Base-by-base conservation (phyloP, 2,797 vertebrate genomes). In the Siniperca obscura region DNA sequence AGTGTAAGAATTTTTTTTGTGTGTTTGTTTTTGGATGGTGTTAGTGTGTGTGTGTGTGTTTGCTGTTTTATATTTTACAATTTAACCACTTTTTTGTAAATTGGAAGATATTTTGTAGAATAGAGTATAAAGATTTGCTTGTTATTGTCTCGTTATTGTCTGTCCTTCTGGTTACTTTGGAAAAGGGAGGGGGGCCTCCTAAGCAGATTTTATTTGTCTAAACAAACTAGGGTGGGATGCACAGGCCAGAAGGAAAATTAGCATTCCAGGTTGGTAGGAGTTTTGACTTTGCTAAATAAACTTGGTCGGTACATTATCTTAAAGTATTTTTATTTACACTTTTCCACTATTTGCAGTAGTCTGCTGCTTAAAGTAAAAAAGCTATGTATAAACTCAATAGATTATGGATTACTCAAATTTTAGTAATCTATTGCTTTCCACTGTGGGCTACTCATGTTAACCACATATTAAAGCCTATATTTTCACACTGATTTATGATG, bases 261-360 rank as follows among this genome's bases (percentile, higher is more conserved):
- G 0, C n/a, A 53, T n/a, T 70, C 10, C 36, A 16, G 17, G 7
- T 30, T 53, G 14, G 44, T 17, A n/a, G 22, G 38, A 34, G 6
- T n/a, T 74, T 57, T 46, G 21, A 72, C 25, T 65, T 67, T 72
- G 53, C 75, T 81, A 70, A 44, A 34, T 69, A 78, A 64, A 70
- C 30, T 46, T 38, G 3, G 55, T 19, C 69, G 57, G 5, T 44
- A 19, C 38, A 17, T 73, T 81, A 59, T 27, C 59, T 69, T 36
- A 3, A 16, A 30, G 16, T 66, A 59, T 70, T 72, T 40, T 48
- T 50, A 42, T 52, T 17, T 5, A 13, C 12, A 48, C 13, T 27
- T 70, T 77, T 52, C 4, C 3, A 71, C 50, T 36, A 34, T 80
- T 65, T 67, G 14, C 25, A 55, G 34, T 14, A 19, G 13, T 59